Evolutionary conservation across 2,888 invertebrate species (phyloP).

Genomic region (Zygogramma bicolorata): DNA sequence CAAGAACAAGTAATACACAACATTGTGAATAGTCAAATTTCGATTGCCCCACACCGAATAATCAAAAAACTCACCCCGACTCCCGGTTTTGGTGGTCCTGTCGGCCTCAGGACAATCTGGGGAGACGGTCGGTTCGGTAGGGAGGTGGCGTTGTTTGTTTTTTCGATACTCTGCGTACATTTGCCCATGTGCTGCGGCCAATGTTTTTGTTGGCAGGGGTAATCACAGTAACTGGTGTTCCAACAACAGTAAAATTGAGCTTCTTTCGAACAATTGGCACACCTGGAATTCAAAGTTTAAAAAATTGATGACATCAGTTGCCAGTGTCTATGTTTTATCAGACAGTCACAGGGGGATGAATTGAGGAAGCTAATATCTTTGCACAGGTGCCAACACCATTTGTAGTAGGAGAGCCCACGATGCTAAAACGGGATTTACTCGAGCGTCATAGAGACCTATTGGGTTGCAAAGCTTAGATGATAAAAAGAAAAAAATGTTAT

Average conservation of each 20-base stretch:
- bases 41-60: slow-evolving; percentile 30
- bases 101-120: slow-evolving; percentile 53
- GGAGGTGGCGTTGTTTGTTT: slow-evolving; percentile 32
- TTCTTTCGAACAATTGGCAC: slow-evolving; percentile 87
- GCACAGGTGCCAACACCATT: no score
- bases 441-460: no score
- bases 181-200: slow-evolving; percentile 82
- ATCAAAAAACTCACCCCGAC: slow-evolving; percentile 53
- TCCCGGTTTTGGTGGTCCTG: slow-evolving; percentile 49
- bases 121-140: slow-evolving; percentile 38
- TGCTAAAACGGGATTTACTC: no score
- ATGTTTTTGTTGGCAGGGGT: slow-evolving; percentile 87
- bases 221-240: slow-evolving; percentile 95
- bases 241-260: slow-evolving; percentile 95
- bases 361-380: no score
- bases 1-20: neutral
- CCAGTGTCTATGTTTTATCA: no score
- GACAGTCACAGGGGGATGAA: no score
- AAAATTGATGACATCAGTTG: no score
- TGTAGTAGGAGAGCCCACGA: no score
- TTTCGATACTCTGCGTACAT: slow-evolving; percentile 68
- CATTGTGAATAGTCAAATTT: neutral
- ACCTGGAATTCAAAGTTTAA: slow-evolving; percentile 70
- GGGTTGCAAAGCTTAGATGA: no score
- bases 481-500: no score